Conservation (phyloP, 2,797 vertebrate species). For the Acipenser ruthenus region DNA sequence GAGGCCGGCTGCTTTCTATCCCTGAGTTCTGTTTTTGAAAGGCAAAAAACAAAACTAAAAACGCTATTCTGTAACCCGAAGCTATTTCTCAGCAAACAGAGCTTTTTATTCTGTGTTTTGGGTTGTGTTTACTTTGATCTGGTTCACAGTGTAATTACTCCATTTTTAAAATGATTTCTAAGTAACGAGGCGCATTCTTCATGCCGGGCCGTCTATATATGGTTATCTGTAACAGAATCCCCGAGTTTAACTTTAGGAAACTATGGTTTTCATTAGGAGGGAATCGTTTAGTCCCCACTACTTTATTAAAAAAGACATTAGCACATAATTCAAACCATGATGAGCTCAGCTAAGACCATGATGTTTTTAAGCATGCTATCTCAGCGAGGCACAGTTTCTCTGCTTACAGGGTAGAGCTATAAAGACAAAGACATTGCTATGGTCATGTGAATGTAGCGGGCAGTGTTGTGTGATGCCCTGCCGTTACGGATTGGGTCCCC, state of each 20-base stretch:
- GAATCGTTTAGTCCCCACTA: conserved; percentile 79
- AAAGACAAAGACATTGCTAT: too few species aligned
- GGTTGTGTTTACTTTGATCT: conserved; percentile 68
- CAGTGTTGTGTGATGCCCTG: too few species aligned
- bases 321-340: conserved; percentile 73
- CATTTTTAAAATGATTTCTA: conserved; percentile 64
- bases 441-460: too few species aligned
- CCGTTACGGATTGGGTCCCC: too few species aligned
- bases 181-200: conserved; percentile 36
- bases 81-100: conserved; percentile 45
- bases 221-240: conserved; percentile 70
- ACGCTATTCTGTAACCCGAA: conserved; percentile 53
- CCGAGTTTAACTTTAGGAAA: conserved; percentile 59
- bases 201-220: conserved; percentile 58
- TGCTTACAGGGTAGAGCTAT: not conserved
- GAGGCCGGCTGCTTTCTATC: conserved; percentile 21
- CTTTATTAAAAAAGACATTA: conserved; percentile 85
- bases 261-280: conserved; percentile 80
- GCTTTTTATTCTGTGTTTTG: conserved; percentile 51
- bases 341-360: conserved; percentile 48
- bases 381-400: not conserved
- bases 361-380: conserved; percentile 17
- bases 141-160: conserved; percentile 62
- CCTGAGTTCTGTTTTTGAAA: conserved; percentile 26
- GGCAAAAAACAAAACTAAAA: conserved; percentile 40